Evolutionary conservation across 2,888 invertebrate species (phyloP).

Genomic region (Flexamia atlantica): DNA sequence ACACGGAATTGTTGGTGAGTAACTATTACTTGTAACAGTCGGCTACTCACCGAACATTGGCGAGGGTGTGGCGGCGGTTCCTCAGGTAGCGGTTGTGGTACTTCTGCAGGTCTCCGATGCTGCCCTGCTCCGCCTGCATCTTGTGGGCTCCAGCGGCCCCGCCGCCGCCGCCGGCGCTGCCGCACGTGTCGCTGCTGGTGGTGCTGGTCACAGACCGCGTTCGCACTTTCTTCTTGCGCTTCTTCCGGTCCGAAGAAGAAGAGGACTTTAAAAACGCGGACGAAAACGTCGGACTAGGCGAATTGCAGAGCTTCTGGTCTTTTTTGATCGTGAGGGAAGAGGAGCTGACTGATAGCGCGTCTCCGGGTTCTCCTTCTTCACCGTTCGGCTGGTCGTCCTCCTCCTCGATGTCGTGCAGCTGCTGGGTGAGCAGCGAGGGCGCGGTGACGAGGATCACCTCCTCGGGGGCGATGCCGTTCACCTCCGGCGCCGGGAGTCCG

Average conservation of each 20-base stretch:
- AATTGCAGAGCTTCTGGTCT: slow-evolving; percentile 60
- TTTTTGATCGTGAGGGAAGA: slow-evolving; percentile 64
- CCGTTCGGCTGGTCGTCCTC: slow-evolving; percentile 68
- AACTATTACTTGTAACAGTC: too few relatives aligned
- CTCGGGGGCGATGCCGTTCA: slow-evolving; percentile 41
- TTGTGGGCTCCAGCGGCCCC: slow-evolving; percentile 73
- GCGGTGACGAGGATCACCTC: slow-evolving; percentile 55
- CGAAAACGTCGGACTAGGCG: slow-evolving; percentile 65
- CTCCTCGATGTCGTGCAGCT: slow-evolving; percentile 69
- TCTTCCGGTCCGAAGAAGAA: slow-evolving; percentile 73
- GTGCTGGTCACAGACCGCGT: slow-evolving; percentile 73
- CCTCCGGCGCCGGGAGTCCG: slow-evolving; percentile 3
- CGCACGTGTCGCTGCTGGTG: slow-evolving; percentile 68
- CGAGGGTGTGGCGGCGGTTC: slow-evolving; percentile 92
- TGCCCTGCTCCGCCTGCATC: slow-evolving; percentile 96
- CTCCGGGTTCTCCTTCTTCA: slow-evolving; percentile 64
- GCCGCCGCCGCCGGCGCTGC: slow-evolving; percentile 58
- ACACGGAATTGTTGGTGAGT: too few relatives aligned
- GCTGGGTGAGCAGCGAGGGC: slow-evolving; percentile 57
- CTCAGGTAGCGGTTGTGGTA: slow-evolving; percentile 89
- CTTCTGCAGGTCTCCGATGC: slow-evolving; percentile 93
- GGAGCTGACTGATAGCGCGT: slow-evolving; percentile 65
- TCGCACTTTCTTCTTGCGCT: slow-evolving; percentile 76
- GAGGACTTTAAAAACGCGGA: slow-evolving; percentile 61
- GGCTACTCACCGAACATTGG: slow-evolving; percentile 97